Evolutionary conservation across 2,113 vertebrate species (phyloP).

Genomic region (Perca flavescens): DNA sequence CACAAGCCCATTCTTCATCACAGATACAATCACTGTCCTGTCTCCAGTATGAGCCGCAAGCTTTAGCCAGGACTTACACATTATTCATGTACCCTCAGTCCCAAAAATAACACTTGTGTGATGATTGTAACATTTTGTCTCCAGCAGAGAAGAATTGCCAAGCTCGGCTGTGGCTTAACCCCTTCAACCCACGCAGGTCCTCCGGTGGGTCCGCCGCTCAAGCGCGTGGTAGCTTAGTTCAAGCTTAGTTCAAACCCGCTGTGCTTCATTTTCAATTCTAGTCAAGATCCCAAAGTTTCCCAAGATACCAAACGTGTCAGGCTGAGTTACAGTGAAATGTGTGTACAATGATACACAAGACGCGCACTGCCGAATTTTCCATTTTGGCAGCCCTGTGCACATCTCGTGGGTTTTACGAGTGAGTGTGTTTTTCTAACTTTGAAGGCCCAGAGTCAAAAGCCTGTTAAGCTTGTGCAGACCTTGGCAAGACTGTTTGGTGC

Average conservation of each 20-base stretch:
- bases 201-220: slow-evolving; percentile 2
- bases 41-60: slow-evolving; percentile 11
- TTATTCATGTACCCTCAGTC: slow-evolving; percentile 47
- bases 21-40: slow-evolving; percentile 53
- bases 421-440: slow-evolving; percentile 36
- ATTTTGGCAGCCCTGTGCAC: slow-evolving; percentile 9
- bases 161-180: slow-evolving; percentile 25
- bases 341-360: background rate
- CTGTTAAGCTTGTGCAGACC: slow-evolving; percentile 24
- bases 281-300: slow-evolving; percentile 51
- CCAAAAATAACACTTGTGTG: slow-evolving; percentile 54
- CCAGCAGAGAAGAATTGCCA: slow-evolving; percentile 27
- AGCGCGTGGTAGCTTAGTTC: slow-evolving; percentile 6
- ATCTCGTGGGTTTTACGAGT: slow-evolving; percentile 17
- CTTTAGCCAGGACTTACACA: slow-evolving; percentile 14
- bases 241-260: slow-evolving; percentile 47
- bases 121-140: slow-evolving; percentile 41
- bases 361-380: background rate
- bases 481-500: slow-evolving; percentile 6
- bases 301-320: slow-evolving; percentile 55
- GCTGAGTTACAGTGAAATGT: slow-evolving; percentile 47
- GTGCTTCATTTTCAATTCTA: slow-evolving; percentile 58
- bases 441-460: slow-evolving; percentile 21
- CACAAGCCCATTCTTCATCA: slow-evolving; percentile 54
- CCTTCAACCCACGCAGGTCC: slow-evolving; percentile 41